These are phyloP conservation scores for Cordilura impudica DNA, from an alignment of 2,888 invertebrate genomes.

Conservation along the genomic window DNA sequence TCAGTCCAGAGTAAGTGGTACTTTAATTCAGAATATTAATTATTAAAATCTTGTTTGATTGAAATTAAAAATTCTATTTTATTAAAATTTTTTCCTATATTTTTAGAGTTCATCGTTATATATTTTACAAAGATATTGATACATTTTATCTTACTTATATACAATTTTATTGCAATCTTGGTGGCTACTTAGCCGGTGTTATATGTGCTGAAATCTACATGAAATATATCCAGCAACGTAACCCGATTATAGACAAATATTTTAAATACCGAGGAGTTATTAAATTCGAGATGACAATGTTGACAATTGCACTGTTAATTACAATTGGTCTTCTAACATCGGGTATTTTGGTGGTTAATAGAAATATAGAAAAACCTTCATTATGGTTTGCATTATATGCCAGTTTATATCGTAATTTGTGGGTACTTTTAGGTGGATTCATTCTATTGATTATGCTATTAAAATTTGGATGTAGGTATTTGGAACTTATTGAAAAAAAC, in stretches of 20 bases:
- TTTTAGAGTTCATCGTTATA: slow-evolving; percentile 70
- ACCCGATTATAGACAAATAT: neutral
- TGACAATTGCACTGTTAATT: slow-evolving; percentile 63
- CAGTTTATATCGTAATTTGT: slow-evolving; percentile 75
- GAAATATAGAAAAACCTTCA: slow-evolving; percentile 71
- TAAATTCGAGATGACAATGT: slow-evolving; percentile 61
- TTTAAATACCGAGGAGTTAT: slow-evolving; percentile 58
- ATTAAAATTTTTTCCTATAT: too few relatives aligned
- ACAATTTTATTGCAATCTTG: slow-evolving; percentile 72
- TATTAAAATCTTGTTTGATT: too few relatives aligned
- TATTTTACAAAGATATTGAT: slow-evolving; percentile 70
- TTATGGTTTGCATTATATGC: slow-evolving; percentile 76
- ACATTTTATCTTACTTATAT: slow-evolving; percentile 70
- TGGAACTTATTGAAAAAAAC: neutral
- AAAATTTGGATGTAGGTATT: slow-evolving; percentile 71
- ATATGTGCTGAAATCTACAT: slow-evolving; percentile 45
- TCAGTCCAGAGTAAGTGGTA: slow-evolving; percentile 71
- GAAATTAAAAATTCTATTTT: too few relatives aligned
- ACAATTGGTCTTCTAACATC: slow-evolving; percentile 66
- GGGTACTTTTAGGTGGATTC: slow-evolving; percentile 73
- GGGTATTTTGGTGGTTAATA: slow-evolving; percentile 71
- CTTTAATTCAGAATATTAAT: neutral
- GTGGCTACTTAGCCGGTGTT: slow-evolving; percentile 71
- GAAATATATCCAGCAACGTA: slow-evolving; percentile 7
- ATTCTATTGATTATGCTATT: slow-evolving; percentile 69